Base-by-base conservation (phyloP, 1,140 invertebrate species). In the Oryctes rhinoceros region DNA sequence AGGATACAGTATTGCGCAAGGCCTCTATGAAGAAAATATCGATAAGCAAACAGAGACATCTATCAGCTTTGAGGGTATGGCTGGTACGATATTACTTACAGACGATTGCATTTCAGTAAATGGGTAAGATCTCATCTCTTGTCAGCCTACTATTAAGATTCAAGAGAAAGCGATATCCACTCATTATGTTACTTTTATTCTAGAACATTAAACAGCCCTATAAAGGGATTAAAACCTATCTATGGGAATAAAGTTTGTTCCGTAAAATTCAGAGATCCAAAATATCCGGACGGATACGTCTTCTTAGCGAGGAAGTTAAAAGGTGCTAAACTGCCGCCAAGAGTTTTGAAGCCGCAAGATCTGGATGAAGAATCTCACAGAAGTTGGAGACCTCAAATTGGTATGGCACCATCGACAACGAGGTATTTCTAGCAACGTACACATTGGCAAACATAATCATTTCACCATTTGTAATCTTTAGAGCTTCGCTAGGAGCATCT, bases 261-360 rank as follows among this genome's bases (percentile, higher is more conserved):
- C 85, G 91, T 96, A 1, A 89, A 92, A 62, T 98, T 91, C 86
- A 87, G 92, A 79, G 96, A 99, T 91, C 97, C 96, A 0, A 89
- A 91, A 81, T 99, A 94, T 89, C 88, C 90, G 0, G 89, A 89
- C 2, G 92, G 92, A 82, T 96, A 92, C 85, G 89, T 96, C 13
- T 98, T 97, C 88, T 92, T 93, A 20, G 94, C 97, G 13, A 91
- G 88, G 49, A 89, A 92, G 59, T 88, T 98, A 49, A 88, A 92
- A 78, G 91, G 91, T 7, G 93, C 92, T 20, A 90, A 90, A 37
- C 91, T 94, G 76, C 96, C 97, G 0, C 90, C 92, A 0, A 89
- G 90, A 78, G 94, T 96, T 0, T 89, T 98, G 44, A 96, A 96
- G 87, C 95, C 96, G 0, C 91, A 92, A 75, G 93, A 97, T 87